phyloP scores from a whole-genome alignment of 2,888 invertebrate species.

The Drosophila affinis region DNA sequence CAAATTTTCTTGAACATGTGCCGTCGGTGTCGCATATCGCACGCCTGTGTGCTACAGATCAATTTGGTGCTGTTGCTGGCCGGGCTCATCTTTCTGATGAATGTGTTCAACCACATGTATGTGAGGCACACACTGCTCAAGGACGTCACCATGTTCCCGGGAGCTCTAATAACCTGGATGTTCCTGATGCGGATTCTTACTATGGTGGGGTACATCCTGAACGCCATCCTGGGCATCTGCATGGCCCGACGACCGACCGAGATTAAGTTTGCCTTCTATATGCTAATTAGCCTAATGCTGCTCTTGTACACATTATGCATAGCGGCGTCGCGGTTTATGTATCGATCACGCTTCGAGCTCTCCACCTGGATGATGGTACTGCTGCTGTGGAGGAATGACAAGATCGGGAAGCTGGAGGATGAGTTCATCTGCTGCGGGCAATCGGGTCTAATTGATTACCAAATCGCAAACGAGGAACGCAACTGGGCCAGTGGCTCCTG shows the following conservation, averaged over 20 bases:
- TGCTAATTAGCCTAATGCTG: conserved; percentile 21
- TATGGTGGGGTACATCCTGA: conserved; percentile 14
- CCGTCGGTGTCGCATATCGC: conserved; percentile 28
- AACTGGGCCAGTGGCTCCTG: conserved; percentile 45
- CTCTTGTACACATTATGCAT: conserved; percentile 31
- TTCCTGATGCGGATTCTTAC: conserved; percentile 22
- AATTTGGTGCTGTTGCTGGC: conserved; percentile 45
- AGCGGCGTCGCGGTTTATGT: conserved; percentile 29
- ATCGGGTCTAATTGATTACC: conserved; percentile 49
- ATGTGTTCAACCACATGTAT: conserved; percentile 44
- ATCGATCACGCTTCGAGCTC: neutral
- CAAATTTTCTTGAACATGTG: conserved; percentile 21
- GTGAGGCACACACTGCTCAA: conserved; percentile 8
- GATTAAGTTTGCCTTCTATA: conserved; percentile 35
- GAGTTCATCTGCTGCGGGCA: conserved; percentile 54
- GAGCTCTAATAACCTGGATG: conserved; percentile 25
- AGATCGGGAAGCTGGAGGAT: conserved; percentile 34
- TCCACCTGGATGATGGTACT: conserved; percentile 28
- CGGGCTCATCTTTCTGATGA: conserved; percentile 45
- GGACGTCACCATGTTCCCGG: neutral
- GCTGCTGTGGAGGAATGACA: conserved; percentile 42
- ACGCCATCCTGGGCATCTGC: conserved; percentile 48
- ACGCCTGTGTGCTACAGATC: conserved; percentile 43
- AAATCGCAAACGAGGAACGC: conserved; percentile 26
- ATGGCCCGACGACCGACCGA: conserved; percentile 22